Conservation (phyloP, 2,113 vertebrate genomes). For the Semnornis frantzii region DNA sequence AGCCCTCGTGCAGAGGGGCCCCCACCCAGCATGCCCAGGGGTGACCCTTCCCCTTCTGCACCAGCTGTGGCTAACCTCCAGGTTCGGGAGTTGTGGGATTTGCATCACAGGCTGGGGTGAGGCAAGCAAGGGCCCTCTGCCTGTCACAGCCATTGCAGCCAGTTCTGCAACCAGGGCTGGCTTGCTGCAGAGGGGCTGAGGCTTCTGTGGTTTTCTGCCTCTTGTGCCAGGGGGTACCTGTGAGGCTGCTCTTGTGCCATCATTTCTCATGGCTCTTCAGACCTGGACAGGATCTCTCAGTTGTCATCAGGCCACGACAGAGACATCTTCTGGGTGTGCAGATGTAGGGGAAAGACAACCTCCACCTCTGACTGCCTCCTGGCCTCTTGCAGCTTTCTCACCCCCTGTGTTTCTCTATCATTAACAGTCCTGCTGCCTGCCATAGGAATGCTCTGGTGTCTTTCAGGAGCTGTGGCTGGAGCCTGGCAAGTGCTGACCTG, state of each 20-base stretch:
- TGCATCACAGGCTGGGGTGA: background rate
- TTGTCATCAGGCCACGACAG: background rate
- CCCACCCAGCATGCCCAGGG: background rate
- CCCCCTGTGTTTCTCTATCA: background rate
- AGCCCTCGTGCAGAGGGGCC: fast-evolving
- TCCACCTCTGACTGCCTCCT: background rate
- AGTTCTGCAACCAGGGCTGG: background rate
- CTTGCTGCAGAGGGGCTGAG: background rate
- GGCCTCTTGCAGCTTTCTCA: background rate
- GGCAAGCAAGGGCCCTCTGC: background rate
- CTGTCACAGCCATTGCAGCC: background rate
- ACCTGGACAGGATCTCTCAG: background rate
- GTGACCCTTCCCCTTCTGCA: background rate
- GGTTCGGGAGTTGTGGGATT: background rate
- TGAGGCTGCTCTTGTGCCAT: background rate
- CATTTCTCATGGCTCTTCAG: background rate
- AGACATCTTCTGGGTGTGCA: background rate
- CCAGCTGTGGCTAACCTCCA: conserved; percentile 60
- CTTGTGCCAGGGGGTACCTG: fast-evolving
- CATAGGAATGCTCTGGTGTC: background rate
- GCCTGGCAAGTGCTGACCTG: background rate
- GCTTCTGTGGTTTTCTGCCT: background rate
- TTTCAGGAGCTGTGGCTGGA: background rate
- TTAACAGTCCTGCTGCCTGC: background rate
- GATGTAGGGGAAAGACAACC: background rate